Evolutionary conservation across 2,888 invertebrate genomes (phyloP), one percentile per base, ranked within the genome.

Genomic region (Ceraclea dissimilis): DNA sequence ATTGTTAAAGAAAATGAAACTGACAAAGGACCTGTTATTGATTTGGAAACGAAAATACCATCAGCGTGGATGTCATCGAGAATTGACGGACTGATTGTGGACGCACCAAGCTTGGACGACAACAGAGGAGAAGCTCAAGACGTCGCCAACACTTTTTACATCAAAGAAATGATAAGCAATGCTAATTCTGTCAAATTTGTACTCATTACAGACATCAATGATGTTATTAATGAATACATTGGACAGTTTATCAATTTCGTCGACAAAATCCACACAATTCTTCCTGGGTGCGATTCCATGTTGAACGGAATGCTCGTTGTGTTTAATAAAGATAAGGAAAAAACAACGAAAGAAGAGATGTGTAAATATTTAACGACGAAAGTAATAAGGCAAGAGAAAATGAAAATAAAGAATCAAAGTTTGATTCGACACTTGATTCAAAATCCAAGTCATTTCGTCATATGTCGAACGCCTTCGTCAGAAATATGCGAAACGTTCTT

Each of bases 91-190:
- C 16, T 22, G 11, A 20, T 49, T 8, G 49, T 49, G 16, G 49
- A 49, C 16, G 49, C 49, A n/a, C 49, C 49, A n/a, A 26, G 49
- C 13, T 49, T 49, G 5, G 22, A 49, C 16, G 49, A 49, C 16
- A 49, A 49, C n/a, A 49, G 49, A 26, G 49, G 49, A 22, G 49
- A 22, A 22, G 49, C 21, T 4, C 49, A 49, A 49, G 49, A 49
- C 22, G 26, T 49, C 8, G 49, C 49, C 21, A 49, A 49, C 16
- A 26, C 49, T 6, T 49, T 49, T 26, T 49, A 22, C 26, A 49
- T 49, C 49, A 49, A 26, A 26, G 49, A 49, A 17, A 21, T 49
- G 49, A 49, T 49, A 10, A 26, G 2, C 4, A 49, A 26, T 16
- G 49, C 49, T 5, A 21, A 26, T 11, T 49, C 49, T 26, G 26